Conservation (phyloP, 2,113 vertebrate genomes). For the Macaca nemestrina region DNA sequence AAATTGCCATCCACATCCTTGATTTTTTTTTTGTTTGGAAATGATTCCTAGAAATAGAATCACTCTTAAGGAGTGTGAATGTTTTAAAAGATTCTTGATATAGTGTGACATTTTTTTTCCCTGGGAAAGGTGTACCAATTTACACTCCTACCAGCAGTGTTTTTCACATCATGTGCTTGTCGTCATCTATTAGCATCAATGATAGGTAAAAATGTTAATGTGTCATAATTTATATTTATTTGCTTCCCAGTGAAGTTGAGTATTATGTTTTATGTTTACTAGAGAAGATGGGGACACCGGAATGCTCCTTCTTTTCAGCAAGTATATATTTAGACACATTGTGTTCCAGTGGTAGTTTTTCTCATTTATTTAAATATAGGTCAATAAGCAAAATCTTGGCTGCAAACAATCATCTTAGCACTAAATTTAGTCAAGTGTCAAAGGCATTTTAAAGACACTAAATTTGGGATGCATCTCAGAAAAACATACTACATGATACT, state of each 20-base stretch:
- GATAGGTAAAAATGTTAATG: slow-evolving; percentile 6
- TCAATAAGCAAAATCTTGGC: background rate
- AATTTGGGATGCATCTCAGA: slow-evolving; percentile 25
- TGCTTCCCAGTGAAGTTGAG: background rate
- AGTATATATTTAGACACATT: background rate
- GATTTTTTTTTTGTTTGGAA: background rate
- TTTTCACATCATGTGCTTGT: background rate
- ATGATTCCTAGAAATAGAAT: slow-evolving; percentile 6
- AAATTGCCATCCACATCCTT: background rate
- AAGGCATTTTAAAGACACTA: background rate
- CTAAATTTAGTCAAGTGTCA: slow-evolving; percentile 1
- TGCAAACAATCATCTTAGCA: slow-evolving; percentile 34
- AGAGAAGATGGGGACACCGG: background rate
- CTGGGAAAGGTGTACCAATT: background rate
- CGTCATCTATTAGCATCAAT: background rate
- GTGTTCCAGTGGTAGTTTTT: background rate
- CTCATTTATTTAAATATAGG: background rate
- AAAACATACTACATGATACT: background rate
- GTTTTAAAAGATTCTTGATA: background rate
- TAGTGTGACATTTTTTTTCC: background rate
- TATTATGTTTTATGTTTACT: background rate
- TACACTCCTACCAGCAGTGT: background rate
- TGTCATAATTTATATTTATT: slow-evolving; percentile 40
- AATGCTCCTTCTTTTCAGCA: slow-evolving; percentile 9
- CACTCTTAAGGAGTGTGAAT: background rate